These are phyloP conservation scores for Danio kyathit DNA, from an alignment of 2,797 vertebrate genomes.

Conservation along the genomic window DNA sequence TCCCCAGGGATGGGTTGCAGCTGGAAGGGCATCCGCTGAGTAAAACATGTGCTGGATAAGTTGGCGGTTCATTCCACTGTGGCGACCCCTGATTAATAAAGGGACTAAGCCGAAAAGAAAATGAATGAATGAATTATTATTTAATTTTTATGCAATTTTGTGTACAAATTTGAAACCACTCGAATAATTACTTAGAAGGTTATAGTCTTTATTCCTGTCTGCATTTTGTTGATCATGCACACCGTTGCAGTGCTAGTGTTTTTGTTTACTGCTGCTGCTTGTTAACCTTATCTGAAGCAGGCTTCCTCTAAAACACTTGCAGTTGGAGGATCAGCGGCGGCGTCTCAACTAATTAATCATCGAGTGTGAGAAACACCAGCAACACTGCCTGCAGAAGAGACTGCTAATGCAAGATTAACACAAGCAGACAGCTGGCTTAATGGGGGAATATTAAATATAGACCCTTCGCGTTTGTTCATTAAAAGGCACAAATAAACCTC, in stretches of 20 bases:
- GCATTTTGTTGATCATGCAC: not conserved
- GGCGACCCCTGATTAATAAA: no score
- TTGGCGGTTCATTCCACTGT: no score
- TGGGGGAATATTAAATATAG: not conserved
- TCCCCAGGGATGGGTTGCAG: no score
- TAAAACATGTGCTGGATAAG: no score
- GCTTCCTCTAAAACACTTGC: not conserved
- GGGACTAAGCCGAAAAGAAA: no score
- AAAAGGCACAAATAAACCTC: conserved; percentile 10
- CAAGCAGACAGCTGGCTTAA: not conserved
- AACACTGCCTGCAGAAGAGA: not conserved
- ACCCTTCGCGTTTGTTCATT: not conserved
- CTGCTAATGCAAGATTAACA: not conserved
- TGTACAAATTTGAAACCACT: no score
- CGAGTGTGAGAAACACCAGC: not conserved
- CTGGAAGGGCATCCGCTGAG: no score
- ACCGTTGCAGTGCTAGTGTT: not conserved
- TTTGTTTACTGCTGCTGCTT: not conserved
- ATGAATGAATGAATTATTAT: no score
- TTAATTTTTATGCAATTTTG: no score
- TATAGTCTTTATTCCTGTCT: no score
- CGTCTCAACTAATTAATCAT: not conserved
- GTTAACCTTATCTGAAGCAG: not conserved
- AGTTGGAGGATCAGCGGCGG: not conserved
- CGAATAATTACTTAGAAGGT: no score